These are phyloP conservation scores for Gulo gulo DNA, from an alignment of 2,113 vertebrate genomes.

Conservation along the genomic window DNA sequence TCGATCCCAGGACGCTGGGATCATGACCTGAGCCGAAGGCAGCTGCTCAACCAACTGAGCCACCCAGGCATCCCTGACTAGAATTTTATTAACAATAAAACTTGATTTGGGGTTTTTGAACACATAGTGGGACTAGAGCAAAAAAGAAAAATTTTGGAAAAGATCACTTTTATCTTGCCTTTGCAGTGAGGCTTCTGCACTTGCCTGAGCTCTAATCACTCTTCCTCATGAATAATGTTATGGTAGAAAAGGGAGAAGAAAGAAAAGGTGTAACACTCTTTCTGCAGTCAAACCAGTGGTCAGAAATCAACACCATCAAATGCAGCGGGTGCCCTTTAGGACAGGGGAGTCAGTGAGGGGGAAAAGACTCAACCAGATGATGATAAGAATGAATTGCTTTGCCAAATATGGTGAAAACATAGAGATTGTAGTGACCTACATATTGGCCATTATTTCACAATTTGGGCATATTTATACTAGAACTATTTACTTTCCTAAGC, in stretches of 20 bases:
- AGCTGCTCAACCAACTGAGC: too few relatives aligned
- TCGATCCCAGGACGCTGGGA: too few relatives aligned
- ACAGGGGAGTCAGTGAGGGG: neutral
- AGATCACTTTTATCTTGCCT: neutral
- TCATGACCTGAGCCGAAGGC: too few relatives aligned
- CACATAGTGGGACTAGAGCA: neutral
- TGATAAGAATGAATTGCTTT: neutral
- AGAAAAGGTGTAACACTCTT: neutral
- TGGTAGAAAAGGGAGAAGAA: neutral
- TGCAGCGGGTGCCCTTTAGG: neutral
- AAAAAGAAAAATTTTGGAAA: neutral
- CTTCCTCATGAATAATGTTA: neutral
- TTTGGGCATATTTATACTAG: neutral
- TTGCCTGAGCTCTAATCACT: neutral
- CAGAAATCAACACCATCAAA: neutral
- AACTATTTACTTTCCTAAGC: neutral
- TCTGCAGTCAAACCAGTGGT: neutral
- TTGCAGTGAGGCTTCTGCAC: neutral
- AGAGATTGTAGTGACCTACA: neutral
- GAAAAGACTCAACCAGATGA: neutral
- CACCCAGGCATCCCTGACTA: too few relatives aligned
- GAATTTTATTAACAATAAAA: constrained; percentile 30
- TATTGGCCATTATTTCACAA: neutral
- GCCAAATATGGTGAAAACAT: neutral
- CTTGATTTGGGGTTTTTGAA: neutral